These are phyloP conservation scores for Mimumesa dahlbomi DNA, from an alignment of 2,888 invertebrate species.

Conservation along the genomic window DNA sequence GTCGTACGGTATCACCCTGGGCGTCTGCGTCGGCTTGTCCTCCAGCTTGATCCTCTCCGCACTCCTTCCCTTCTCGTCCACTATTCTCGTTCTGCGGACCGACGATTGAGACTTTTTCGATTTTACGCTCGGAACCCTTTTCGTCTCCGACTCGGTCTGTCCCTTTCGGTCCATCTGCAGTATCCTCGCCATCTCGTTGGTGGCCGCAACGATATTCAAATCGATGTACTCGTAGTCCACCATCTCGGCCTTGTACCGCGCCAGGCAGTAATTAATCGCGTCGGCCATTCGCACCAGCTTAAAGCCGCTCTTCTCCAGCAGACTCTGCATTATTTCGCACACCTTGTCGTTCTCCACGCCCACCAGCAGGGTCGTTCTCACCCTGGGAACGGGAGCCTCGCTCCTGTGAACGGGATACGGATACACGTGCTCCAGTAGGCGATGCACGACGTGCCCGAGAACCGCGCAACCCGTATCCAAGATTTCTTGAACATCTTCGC, in stretches of 20 bases:
- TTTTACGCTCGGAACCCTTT: neutral
- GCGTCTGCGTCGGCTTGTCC: conserved; percentile 84
- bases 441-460: conserved; percentile 82
- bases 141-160: neutral
- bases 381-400: no score
- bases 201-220: conserved; percentile 58
- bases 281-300: conserved; percentile 81
- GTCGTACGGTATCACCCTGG: conserved; percentile 83
- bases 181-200: neutral
- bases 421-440: conserved; percentile 81
- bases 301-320: conserved; percentile 80
- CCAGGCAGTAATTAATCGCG: conserved; percentile 83
- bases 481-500: conserved; percentile 79
- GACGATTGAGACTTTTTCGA: neutral
- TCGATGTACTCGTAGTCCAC: conserved; percentile 81
- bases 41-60: neutral
- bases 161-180: neutral
- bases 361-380: no score
- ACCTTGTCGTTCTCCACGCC: conserved; percentile 78
- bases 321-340: conserved; percentile 79
- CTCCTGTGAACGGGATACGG: conserved; percentile 80
- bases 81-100: neutral
- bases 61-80: neutral
- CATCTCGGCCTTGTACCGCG: conserved; percentile 82
- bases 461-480: conserved; percentile 78